Conservation (phyloP, 2,113 vertebrate species). For the Narcine bancroftii region DNA sequence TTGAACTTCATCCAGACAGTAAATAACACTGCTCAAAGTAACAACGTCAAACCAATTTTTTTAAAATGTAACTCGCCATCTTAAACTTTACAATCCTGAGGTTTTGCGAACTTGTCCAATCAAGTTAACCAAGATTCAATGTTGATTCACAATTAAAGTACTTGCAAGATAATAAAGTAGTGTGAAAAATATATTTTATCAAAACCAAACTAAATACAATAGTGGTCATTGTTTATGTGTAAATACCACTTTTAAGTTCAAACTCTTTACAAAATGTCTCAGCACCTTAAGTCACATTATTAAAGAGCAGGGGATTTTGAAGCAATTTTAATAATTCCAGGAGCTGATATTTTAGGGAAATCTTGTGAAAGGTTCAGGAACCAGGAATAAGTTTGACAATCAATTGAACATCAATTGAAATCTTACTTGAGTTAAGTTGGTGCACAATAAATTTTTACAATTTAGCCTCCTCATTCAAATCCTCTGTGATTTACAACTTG, state of each 20-base stretch:
- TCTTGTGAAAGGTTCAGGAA: background rate
- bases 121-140: background rate
- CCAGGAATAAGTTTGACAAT: background rate
- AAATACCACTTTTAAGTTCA: conserved; percentile 45
- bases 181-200: conserved; percentile 40
- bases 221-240: conserved; percentile 39
- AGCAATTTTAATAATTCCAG: conserved; percentile 49
- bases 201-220: conserved; percentile 38
- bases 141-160: background rate
- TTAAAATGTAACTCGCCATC: background rate
- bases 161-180: background rate
- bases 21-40: conserved; percentile 30
- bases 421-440: background rate
- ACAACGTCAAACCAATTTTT: background rate
- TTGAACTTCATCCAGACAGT: conserved; percentile 27
- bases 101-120: background rate
- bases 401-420: background rate
- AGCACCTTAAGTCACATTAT: conserved; percentile 49
- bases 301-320: conserved; percentile 43
- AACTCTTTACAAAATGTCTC: conserved; percentile 43
- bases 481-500: background rate
- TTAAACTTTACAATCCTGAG: background rate
- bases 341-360: conserved; percentile 49
- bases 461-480: background rate
- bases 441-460: background rate